Evolutionary conservation across 2,888 invertebrate species (phyloP), one percentile per base, ranked within the genome.

Genomic region (Volucella inflata): DNA sequence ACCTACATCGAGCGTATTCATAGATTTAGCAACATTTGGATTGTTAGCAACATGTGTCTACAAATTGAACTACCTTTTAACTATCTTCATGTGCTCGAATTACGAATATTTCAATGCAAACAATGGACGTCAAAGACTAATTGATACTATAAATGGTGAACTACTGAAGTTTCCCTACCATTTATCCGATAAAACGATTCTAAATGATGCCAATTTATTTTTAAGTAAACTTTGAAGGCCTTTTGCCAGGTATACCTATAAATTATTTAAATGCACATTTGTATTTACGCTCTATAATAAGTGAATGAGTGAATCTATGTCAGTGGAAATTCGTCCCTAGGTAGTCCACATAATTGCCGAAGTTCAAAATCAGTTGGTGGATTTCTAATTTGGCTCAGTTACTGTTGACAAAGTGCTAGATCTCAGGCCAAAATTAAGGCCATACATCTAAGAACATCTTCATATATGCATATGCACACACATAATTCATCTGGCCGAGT

Each of bases 401-500:
- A 64, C 60, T 57, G 76, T 72, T 72, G 71, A 71, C 75, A 71
- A 65, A 55, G 75, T 36, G 59, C 17, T 77, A 65, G 50, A 14
- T 70, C 48, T 11, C 46, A 48, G 42, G 40, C 65, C 59, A 75
- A 70, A 60, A 46, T 38, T 60, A 53, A 67, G 16, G 30, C 57
- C 67, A 48, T n/a, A 46, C 38, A 30, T 16, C 51, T 30, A 30
- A 30, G 30, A 30, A 30, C 30, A 30, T 30, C 30, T 6, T 17
- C 48, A 50, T 16, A 67, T 42, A 44, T 55, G 12, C 70, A 62
- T 50, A 74, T 53, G 50, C 64, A 60, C 53, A 55, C 11, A 59
- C 64, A 85, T 85, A 77, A 81, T 48, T 85, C 76, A 81, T 85
- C 76, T 85, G 85, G 85, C 72, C 81, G 76, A 81, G 68, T 85